phyloP scores from a whole-genome alignment of 2,888 invertebrate genomes.

The Herminia tarsipennalis region DNA sequence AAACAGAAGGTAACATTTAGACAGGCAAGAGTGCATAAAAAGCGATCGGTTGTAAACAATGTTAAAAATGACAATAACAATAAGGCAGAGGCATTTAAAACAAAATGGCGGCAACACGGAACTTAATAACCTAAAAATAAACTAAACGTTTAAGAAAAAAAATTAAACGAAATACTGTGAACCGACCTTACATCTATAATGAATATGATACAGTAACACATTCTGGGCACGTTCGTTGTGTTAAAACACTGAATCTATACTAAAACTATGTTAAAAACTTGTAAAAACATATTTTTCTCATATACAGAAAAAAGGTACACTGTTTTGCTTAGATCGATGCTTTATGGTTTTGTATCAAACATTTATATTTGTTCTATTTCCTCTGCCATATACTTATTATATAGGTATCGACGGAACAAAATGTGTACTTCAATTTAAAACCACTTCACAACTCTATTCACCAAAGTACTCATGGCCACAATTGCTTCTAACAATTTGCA shows the following conservation, averaged over 20 bases:
- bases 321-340: constrained; percentile 40
- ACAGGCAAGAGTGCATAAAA: constrained; percentile 72
- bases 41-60: constrained; percentile 47
- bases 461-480: constrained; percentile 70
- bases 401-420: constrained; percentile 35
- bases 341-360: constrained; percentile 25
- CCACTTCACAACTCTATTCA: constrained; percentile 44
- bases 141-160: constrained; percentile 48
- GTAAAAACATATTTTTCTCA: constrained; percentile 29
- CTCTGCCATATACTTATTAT: constrained; percentile 58
- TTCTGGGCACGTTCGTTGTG: constrained; percentile 70
- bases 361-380: constrained; percentile 50
- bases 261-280: constrained; percentile 46
- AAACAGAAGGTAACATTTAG: constrained; percentile 60
- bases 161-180: constrained; percentile 63
- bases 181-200: constrained; percentile 64
- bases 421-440: constrained; percentile 38
- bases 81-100: constrained; percentile 64
- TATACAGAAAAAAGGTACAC: constrained; percentile 41
- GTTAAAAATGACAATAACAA: constrained; percentile 42
- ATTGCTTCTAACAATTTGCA: constrained; percentile 47
- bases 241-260: constrained; percentile 64
- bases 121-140: constrained; percentile 53
- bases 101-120: constrained; percentile 55
- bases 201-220: constrained; percentile 67